Evolutionary conservation across 2,888 invertebrate species (phyloP), one percentile per base, ranked within the genome.

Genomic region (Pterostichus niger): DNA sequence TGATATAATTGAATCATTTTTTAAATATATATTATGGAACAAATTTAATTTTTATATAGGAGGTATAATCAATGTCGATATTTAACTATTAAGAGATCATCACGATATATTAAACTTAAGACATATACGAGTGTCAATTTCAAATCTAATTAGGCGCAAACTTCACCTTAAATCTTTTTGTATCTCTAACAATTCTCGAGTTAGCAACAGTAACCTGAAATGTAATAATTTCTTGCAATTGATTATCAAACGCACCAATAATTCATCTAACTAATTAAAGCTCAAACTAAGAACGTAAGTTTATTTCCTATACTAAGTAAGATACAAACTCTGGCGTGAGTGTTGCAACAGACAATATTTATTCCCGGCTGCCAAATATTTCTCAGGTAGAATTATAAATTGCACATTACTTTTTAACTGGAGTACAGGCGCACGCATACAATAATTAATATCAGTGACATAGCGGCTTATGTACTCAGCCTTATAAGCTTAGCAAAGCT

Each of bases 391-490:
- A 31, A 52, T 13, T 52, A 75, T 75, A 75, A 52, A 75, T 75
- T 49, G 75, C 68, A n/a, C 13, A 15, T 75, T 75, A 75, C 49
- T 52, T 52, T 73, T 75, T 75, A 75, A 75, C 31, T 75, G 17
- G 75, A 52, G 52, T 75, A 75, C 71, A 49, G 10, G 33, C 75
- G 33, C 75, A 49, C 52, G 52, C 52, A 52, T 11, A 44, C 33
- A 75, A 75, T 75, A 75, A 75, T 75, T 75, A 75, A 75, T 73
- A 73, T n/a, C 13, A 13, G 15, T 9, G 68, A 64, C 64, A 56
- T 17, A 64, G 64, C 64, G 64, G 64, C 64, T 64, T 64, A 40
- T 64, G 64, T 64, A 13, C 15, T 46, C 15, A 49, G 49, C 75
- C 75, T 31, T 75, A 75, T 75, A 75, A 52, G 75, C 75, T 4